Base-by-base conservation (phyloP, 2,113 vertebrate genomes). In the Ageneiosus marmoratus region DNA sequence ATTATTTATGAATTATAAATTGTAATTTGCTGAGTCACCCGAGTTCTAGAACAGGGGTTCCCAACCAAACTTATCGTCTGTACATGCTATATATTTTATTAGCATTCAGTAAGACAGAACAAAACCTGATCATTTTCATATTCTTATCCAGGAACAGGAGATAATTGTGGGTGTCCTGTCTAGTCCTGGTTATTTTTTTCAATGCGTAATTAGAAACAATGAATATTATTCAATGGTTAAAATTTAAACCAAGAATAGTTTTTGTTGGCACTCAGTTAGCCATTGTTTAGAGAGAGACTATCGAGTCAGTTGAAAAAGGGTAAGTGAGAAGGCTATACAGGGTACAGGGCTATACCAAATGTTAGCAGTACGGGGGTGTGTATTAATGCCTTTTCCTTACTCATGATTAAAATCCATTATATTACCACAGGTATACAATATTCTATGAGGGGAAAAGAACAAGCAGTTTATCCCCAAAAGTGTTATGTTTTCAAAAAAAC, bases 261-360 rank as follows among this genome's bases (percentile, higher is more conserved):
- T 73, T 73, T 13, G 50, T 5, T 50, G 27, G 16, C 27, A 74
- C 4, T 18, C 32, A n/a, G 63, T 83, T 65, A 53, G 70, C 15
- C 41, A 82, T 2, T 44, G 70, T 58, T 29, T 0, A 11, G 18
- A 55, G 3, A 55, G 3, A 50, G 15, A 51, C 1, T 22, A 82
- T 20, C 34, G n/a, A 29, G 65, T 55, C 24, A 15, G 65, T 24
- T 44, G 65, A 34, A 76, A 4, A 70, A 70, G 32, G 16, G 63
- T 22, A 67, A 73, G 44, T 48, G 69, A 48, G 69, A 75, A 75
- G 46, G 70, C 70, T 51, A 74, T 65, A 50, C 41, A 60, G 55
- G 53, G 53, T 29, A 50, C 24, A 53, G 73, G 81, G 58, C 18
- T 37, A 83, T 83, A 83, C 73, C 73, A 76, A 75, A 50, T n/a